Percentiles rank a stretch among this genome's conserved stretches.
Conservation (phyloP, 64 coral and sea anemone genomes). For the Actinia equina region DNA sequence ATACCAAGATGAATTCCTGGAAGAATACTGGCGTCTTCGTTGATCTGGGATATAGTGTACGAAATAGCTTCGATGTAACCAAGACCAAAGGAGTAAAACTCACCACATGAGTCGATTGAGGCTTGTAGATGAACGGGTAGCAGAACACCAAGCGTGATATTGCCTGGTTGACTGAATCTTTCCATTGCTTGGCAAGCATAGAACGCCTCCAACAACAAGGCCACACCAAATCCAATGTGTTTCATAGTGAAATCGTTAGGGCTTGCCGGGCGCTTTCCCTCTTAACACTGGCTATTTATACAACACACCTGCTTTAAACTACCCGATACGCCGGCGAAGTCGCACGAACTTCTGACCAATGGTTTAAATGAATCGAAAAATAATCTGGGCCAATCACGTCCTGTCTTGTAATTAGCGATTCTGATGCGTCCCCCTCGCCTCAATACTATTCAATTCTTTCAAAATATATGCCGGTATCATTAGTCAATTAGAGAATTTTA, state of each 20-base stretch:
- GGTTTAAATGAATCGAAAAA: neutral
- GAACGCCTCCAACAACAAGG: neutral
- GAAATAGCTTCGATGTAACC: slow-evolving; percentile 59
- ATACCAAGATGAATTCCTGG: slow-evolving; percentile 43
- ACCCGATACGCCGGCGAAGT: neutral
- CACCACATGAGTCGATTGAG: slow-evolving; percentile 29
- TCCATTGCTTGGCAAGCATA: neutral
- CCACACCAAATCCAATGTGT: neutral
- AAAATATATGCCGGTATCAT: neutral
- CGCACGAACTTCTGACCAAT: neutral
- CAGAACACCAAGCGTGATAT: slow-evolving; percentile 47
- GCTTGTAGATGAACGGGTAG: slow-evolving; percentile 32
- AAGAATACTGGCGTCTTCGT: slow-evolving; percentile 44
- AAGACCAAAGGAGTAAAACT: slow-evolving; percentile 53
- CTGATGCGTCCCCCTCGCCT: neutral
- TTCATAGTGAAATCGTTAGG: neutral
- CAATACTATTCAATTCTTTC: neutral
- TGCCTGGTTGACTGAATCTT: slow-evolving; percentile 37
- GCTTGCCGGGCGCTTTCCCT: neutral
- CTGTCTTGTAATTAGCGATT: neutral
- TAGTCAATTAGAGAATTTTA: neutral
- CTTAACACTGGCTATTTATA: neutral
- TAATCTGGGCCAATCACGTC: neutral
- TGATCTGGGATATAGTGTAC: slow-evolving; percentile 48
- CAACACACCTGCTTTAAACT: neutral